A percentile compares a stretch with the other conserved stretches of the same genome.
These are phyloP conservation scores for Salmo trutta DNA, from an alignment of 2,797 vertebrate species.

Conservation along the genomic window DNA sequence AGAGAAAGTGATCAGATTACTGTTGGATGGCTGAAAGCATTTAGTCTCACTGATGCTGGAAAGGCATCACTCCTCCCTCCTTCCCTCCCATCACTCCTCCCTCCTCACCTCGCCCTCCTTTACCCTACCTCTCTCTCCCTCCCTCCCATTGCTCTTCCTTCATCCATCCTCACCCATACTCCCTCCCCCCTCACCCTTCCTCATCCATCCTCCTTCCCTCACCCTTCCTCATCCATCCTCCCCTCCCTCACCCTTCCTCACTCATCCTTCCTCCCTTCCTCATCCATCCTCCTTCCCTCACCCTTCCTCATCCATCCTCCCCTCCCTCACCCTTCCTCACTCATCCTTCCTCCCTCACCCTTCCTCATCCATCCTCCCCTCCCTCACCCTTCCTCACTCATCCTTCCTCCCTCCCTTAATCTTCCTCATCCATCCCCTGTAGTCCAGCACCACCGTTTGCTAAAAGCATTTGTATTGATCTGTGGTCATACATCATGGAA, in stretches of 20 bases:
- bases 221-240: no score
- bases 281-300: not conserved
- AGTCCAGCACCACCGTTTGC: not conserved
- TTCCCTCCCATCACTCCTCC: not conserved
- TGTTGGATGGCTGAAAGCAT: constrained; percentile 28
- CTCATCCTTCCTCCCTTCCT: not conserved
- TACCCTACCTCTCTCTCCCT: not conserved
- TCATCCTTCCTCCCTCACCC: not conserved
- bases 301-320: not conserved
- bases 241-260: no score
- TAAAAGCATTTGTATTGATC: not conserved
- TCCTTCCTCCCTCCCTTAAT: accelerated
- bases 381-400: no score
- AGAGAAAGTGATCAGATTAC: constrained; percentile 47
- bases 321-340: not conserved
- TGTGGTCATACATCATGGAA: not conserved
- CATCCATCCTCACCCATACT: no score
- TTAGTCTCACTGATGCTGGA: constrained; percentile 27
- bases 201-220: not conserved
- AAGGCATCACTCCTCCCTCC: not conserved
- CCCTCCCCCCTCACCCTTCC: no score
- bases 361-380: not conserved
- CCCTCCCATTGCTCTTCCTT: no score
- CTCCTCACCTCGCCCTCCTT: not conserved
- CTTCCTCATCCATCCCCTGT: not conserved